Percentiles rank a stretch among this genome's conserved stretches.
Evolutionary conservation across 2,797 vertebrate genomes (phyloP).

Genomic region (Amazona ochrocephala): DNA sequence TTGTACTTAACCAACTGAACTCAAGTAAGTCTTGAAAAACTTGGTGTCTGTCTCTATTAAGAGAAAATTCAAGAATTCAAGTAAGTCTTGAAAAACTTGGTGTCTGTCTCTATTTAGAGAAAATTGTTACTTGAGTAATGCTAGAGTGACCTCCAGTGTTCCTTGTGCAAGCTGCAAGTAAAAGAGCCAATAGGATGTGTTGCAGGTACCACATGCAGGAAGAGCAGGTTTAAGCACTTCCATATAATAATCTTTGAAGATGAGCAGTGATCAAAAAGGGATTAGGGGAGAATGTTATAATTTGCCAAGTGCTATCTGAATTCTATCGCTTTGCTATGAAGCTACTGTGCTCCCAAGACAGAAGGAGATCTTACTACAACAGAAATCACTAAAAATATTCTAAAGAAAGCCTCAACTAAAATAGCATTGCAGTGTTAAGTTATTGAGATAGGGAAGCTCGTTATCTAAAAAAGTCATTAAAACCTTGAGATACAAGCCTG

Average conservation of each 20-base stretch:
- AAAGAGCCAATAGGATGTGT: not conserved
- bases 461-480: not conserved
- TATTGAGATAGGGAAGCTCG: not conserved
- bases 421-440: not conserved
- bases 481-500: not conserved
- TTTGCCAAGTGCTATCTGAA: not conserved
- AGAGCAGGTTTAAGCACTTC: not conserved
- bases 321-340: not conserved
- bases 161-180: not conserved
- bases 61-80: not conserved
- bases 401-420: not conserved
- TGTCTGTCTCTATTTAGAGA: not conserved
- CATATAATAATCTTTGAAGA: not conserved
- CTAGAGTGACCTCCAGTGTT: conserved; percentile 55
- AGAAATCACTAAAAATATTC: not conserved
- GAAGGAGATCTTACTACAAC: not conserved
- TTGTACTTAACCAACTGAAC: accelerated
- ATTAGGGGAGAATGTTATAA: not conserved
- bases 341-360: not conserved
- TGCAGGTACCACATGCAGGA: not conserved
- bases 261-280: not conserved
- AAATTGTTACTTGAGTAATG: not conserved
- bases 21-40: not conserved
- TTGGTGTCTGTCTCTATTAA: accelerated
- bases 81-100: accelerated